A percentile compares a stretch with the other conserved stretches of the same genome.
These are phyloP conservation scores for Apeltes quadracus DNA, from an alignment of 2,113 vertebrate species.

Conservation along the genomic window DNA sequence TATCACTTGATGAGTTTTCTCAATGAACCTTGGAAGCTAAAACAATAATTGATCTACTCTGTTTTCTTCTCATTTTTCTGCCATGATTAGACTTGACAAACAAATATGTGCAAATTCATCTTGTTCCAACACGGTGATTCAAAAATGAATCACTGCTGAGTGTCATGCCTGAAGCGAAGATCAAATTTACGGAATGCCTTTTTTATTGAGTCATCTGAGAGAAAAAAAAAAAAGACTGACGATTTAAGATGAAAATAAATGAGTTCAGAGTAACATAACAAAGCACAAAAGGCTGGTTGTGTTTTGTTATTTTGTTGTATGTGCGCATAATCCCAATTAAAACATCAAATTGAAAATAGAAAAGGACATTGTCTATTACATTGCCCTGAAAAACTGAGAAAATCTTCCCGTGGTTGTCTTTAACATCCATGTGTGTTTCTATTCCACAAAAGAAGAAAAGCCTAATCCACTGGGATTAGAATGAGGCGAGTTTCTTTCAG, in stretches of 20 bases:
- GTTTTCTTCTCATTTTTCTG: neutral
- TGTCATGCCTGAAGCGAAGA: constrained; percentile 29
- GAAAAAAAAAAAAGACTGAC: constrained; percentile 19
- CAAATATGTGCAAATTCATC: constrained; percentile 17
- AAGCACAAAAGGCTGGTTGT: constrained; percentile 12
- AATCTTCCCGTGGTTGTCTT: neutral
- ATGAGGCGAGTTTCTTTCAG: neutral
- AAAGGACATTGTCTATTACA: neutral
- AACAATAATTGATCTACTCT: neutral
- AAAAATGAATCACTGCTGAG: constrained; percentile 26
- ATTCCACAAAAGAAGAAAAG: neutral
- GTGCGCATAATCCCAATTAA: constrained; percentile 1
- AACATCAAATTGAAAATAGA: neutral
- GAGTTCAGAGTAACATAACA: neutral
- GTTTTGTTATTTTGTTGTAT: neutral
- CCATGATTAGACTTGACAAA: constrained; percentile 16
- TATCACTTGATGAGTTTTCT: neutral
- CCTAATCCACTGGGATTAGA: neutral
- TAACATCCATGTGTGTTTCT: neutral
- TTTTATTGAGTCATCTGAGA: constrained; percentile 26
- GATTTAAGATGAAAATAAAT: neutral
- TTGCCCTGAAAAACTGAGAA: neutral
- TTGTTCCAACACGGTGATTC: constrained; percentile 14
- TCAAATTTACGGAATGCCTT: constrained; percentile 31
- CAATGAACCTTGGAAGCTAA: neutral